These are phyloP conservation scores for Spinus olivaceus DNA, from an alignment of 2,797 vertebrate species.

Conservation along the genomic window DNA sequence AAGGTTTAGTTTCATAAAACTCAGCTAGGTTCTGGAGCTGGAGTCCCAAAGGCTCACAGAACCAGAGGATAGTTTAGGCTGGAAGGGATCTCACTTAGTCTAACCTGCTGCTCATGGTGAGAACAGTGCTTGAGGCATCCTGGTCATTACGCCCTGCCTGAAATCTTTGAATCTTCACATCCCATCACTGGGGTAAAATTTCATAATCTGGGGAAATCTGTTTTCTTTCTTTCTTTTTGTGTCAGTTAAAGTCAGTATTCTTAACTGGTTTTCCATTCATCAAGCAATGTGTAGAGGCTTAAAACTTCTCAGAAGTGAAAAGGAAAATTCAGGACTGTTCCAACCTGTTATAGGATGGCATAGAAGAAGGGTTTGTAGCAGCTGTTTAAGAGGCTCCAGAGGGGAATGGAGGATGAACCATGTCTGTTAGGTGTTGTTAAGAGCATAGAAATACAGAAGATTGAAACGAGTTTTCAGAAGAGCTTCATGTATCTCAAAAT, in stretches of 20 bases:
- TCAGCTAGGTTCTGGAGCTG: not conserved
- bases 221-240: not conserved
- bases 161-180: not conserved
- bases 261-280: not conserved
- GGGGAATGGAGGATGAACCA: not conserved
- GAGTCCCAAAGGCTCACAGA: not conserved
- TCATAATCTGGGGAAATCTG: not conserved
- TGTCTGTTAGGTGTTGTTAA: not conserved
- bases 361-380: not conserved
- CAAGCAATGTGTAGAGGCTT: not conserved
- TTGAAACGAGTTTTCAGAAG: not conserved
- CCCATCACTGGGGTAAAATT: not conserved
- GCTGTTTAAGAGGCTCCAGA: not conserved
- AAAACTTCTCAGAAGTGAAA: not conserved
- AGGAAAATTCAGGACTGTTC: not conserved
- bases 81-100: not conserved
- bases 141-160: not conserved
- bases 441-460: not conserved
- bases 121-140: rapidly evolving
- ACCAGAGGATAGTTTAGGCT: not conserved
- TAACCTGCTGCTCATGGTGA: not conserved
- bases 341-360: not conserved
- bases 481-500: not conserved
- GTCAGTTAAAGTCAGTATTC: not conserved
- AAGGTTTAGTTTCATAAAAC: not conserved